Percentiles rank a stretch among this genome's conserved stretches.
Conservation (phyloP, 2,113 vertebrate genomes). For the Kobus ellipsiprymnus region DNA sequence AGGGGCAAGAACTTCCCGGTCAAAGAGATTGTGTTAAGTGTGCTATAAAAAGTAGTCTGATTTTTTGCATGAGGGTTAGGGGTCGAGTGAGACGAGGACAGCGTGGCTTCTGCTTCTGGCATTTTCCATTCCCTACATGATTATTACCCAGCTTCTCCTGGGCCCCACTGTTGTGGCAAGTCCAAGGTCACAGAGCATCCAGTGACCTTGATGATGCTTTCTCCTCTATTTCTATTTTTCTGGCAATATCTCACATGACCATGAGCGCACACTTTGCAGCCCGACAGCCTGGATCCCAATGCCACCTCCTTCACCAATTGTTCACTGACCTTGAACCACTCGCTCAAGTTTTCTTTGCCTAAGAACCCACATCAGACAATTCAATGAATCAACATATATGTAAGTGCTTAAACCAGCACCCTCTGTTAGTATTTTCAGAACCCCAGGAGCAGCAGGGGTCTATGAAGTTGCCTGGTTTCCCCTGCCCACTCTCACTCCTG, state of each 20-base stretch:
- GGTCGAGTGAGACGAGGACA: fast-evolving
- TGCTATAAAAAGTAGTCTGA: not conserved
- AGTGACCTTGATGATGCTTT: fast-evolving
- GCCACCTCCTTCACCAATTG: not conserved
- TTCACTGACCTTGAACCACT: not conserved
- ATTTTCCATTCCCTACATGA: fast-evolving
- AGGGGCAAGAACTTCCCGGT: not conserved
- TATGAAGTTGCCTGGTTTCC: not conserved
- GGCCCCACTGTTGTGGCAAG: fast-evolving
- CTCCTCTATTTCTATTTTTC: not conserved
- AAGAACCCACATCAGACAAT: not conserved
- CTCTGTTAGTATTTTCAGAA: not conserved
- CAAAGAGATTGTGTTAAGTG: not conserved
- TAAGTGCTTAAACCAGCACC: not conserved
- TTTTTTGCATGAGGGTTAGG: fast-evolving
- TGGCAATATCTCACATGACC: not conserved
- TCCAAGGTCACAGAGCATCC: not conserved
- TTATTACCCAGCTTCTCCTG: fast-evolving
- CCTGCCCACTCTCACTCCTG: not conserved
- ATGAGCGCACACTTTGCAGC: not conserved
- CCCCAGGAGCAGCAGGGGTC: not conserved
- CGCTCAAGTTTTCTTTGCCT: not conserved
- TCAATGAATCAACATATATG: fast-evolving
- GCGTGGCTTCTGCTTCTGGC: fast-evolving
- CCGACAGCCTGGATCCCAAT: not conserved